Evolutionary conservation across 30 jellyfish, hydroid and myxozoan genomes (phyloP).

Genomic region (Cassiopea xamachana): DNA sequence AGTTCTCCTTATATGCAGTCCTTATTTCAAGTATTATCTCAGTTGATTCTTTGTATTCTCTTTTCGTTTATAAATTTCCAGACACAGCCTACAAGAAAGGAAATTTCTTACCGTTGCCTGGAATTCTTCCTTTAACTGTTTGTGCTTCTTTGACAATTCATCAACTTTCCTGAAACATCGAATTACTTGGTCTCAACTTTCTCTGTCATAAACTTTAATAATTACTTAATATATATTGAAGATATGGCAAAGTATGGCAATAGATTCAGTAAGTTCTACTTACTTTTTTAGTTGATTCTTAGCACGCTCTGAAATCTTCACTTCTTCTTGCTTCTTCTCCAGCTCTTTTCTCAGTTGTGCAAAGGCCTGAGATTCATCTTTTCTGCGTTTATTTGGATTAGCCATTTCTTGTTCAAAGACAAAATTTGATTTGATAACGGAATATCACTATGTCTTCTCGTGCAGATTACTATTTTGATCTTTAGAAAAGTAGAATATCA

Average conservation of each 20-base stretch:
- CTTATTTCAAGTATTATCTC: too few relatives aligned
- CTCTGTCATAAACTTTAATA: neutral
- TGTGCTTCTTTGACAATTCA: constrained; percentile 31
- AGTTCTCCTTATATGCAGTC: too few relatives aligned
- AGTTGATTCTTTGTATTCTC: too few relatives aligned
- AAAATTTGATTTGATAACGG: too few relatives aligned
- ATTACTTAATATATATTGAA: too few relatives aligned
- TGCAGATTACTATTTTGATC: too few relatives aligned
- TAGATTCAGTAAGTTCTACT: neutral
- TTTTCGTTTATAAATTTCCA: too few relatives aligned
- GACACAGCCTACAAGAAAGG: neutral
- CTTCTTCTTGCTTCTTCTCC: constrained; percentile 26
- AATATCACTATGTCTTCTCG: too few relatives aligned
- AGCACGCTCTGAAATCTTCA: constrained; percentile 28
- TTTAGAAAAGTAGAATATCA: too few relatives aligned
- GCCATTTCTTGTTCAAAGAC: constrained; percentile 1
- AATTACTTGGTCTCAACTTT: neutral
- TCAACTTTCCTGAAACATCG: constrained; percentile 35
- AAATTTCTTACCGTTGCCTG: constrained; percentile 38
- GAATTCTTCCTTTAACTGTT: constrained; percentile 33
- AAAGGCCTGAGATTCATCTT: neutral
- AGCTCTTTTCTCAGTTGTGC: constrained; percentile 33
- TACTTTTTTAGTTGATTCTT: constrained; percentile 33
- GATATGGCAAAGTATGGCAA: neutral
- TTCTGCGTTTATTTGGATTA: constrained; percentile 23